Evolutionary conservation across 2,888 invertebrate species (phyloP).

Genomic region (Rotaria magnacalcarata): DNA sequence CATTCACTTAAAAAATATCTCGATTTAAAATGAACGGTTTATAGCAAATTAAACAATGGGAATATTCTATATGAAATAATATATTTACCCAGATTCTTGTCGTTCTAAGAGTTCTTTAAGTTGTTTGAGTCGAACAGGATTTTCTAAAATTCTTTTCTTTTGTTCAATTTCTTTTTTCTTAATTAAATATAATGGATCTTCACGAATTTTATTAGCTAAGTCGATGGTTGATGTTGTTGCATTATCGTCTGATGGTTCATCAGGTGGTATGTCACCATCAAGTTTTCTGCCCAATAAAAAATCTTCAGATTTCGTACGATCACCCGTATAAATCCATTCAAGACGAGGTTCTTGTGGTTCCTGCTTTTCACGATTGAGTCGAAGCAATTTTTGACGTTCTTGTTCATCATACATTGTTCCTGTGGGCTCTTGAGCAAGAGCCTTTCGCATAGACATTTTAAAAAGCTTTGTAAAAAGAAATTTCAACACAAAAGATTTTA

Average conservation of each 20-base stretch:
- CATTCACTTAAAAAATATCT: too few species aligned
- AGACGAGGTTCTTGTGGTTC: slow-evolving; percentile 47
- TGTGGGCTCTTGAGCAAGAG: not conserved
- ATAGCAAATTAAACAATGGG: too few species aligned
- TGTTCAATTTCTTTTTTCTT: slow-evolving; percentile 80
- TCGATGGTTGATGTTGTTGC: slow-evolving; percentile 65
- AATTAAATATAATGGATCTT: slow-evolving; percentile 84
- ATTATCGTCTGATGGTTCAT: not conserved
- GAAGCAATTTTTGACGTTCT: slow-evolving; percentile 13
- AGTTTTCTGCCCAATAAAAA: slow-evolving; percentile 72
- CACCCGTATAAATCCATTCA: slow-evolving; percentile 63
- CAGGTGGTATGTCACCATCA: slow-evolving; percentile 54
- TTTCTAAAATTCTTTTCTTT: slow-evolving; percentile 75
- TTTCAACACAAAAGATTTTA: not conserved
- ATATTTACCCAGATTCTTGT: slow-evolving; percentile 49
- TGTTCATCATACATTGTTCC: slow-evolving; percentile 10
- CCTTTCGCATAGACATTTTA: not conserved
- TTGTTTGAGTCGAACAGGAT: slow-evolving; percentile 82
- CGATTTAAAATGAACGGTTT: too few species aligned
- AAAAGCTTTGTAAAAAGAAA: not conserved
- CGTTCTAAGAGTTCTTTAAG: slow-evolving; percentile 70
- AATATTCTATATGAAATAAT: too few species aligned
- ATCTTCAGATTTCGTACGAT: slow-evolving; percentile 72
- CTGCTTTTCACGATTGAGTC: not conserved
- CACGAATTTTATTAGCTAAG: slow-evolving; percentile 78